Percentiles rank a stretch among this genome's conserved stretches.
These are phyloP conservation scores for Strigops habroptila DNA, from an alignment of 2,113 vertebrate genomes.

Conservation along the genomic window DNA sequence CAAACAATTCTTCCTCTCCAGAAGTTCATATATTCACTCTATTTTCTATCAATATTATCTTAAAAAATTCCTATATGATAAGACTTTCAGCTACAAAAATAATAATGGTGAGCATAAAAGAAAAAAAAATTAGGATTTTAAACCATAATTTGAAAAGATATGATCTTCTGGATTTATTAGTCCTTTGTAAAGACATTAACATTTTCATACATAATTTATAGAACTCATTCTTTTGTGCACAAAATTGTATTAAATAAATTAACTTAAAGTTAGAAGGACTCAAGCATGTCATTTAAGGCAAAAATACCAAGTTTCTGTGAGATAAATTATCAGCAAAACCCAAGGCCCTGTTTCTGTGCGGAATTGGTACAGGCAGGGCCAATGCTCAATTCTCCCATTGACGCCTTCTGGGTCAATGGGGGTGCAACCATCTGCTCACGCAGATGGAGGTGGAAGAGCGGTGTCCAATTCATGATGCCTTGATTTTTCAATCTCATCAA, in stretches of 20 bases:
- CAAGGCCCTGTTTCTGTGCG: not conserved
- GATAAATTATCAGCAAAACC: slow-evolving; percentile 79
- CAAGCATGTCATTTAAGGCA: slow-evolving; percentile 91
- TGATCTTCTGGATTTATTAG: slow-evolving; percentile 80
- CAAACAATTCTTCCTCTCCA: slow-evolving; percentile 29
- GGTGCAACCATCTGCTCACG: not conserved
- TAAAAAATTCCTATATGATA: slow-evolving; percentile 14
- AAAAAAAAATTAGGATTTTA: slow-evolving; percentile 55
- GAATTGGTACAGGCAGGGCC: not conserved
- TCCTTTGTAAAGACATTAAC: slow-evolving; percentile 82
- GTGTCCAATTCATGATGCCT: slow-evolving; percentile 30
- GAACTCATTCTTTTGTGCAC: slow-evolving; percentile 83
- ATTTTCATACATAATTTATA: slow-evolving; percentile 85
- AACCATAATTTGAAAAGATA: slow-evolving; percentile 69
- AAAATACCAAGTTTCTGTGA: slow-evolving; percentile 81
- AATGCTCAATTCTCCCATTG: not conserved
- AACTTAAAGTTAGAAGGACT: slow-evolving; percentile 86
- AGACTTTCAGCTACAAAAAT: slow-evolving; percentile 61
- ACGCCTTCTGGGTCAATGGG: not conserved
- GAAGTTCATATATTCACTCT: slow-evolving; percentile 21
- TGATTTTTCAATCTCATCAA: not conserved
- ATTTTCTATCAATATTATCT: slow-evolving; percentile 31
- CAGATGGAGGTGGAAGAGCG: not conserved
- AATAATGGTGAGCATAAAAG: slow-evolving; percentile 52
- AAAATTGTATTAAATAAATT: slow-evolving; percentile 90